Percentiles rank a stretch among this genome's conserved stretches.
These are phyloP conservation scores for Danio aesculapii DNA, from an alignment of 2,797 vertebrate species.

Conservation along the genomic window DNA sequence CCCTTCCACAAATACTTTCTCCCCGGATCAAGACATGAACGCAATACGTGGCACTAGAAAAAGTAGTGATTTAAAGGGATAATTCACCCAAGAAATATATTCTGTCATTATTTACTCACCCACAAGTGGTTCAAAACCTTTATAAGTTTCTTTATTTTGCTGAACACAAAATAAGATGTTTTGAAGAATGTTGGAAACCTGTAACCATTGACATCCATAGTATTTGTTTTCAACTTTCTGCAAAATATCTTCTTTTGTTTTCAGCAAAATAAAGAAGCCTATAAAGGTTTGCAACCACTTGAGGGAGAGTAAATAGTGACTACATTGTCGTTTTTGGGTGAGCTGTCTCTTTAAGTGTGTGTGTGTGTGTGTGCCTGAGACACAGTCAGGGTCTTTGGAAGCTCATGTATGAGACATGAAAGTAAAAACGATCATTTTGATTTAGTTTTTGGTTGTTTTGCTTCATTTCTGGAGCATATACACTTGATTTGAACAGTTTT, in stretches of 20 bases:
- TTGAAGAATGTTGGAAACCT: too few species aligned
- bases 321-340: too few species aligned
- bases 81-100: neutral
- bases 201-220: too few species aligned
- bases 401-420: slow-evolving; percentile 62
- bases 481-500: neutral
- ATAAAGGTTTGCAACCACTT: too few species aligned
- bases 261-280: too few species aligned
- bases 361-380: slow-evolving; percentile 63
- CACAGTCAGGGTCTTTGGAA: slow-evolving; percentile 64
- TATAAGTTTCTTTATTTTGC: too few species aligned
- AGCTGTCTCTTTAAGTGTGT: slow-evolving; percentile 38
- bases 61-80: slow-evolving; percentile 40
- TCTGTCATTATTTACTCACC: neutral
- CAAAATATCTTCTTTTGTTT: too few species aligned
- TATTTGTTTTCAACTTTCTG: too few species aligned
- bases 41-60: slow-evolving; percentile 42
- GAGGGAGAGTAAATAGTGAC: too few species aligned
- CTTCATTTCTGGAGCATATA: neutral
- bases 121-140: too few species aligned
- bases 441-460: slow-evolving; percentile 60
- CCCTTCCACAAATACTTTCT: slow-evolving; percentile 37
- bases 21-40: slow-evolving; percentile 37
- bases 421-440: slow-evolving; percentile 71
- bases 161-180: too few species aligned